Conservation (phyloP, 1,140 invertebrate species). For the Sinonovacula constricta region DNA sequence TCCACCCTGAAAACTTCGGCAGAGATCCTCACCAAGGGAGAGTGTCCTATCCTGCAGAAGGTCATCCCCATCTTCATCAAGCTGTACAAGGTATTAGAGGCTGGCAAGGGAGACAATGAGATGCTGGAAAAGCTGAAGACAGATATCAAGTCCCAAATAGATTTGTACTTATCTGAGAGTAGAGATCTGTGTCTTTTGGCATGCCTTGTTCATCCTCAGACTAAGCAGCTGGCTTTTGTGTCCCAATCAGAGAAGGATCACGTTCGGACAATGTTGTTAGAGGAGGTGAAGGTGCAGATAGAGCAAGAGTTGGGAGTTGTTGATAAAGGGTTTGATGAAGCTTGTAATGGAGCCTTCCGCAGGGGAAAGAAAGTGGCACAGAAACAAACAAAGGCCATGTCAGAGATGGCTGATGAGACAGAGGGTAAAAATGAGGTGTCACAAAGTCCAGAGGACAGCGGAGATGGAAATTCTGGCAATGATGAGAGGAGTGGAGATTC, state of each 20-base stretch:
- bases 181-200: slow-evolving; percentile 29
- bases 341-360: slow-evolving; percentile 8
- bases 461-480: slow-evolving; percentile 29
- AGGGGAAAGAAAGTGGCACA: slow-evolving; percentile 27
- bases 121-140: slow-evolving; percentile 29
- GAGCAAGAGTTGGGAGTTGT: slow-evolving; percentile 13
- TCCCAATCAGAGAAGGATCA: slow-evolving; percentile 22
- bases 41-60: slow-evolving; percentile 36
- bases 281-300: slow-evolving; percentile 13
- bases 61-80: slow-evolving; percentile 49
- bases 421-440: not conserved
- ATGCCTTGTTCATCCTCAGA: slow-evolving; percentile 40
- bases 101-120: slow-evolving; percentile 10
- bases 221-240: slow-evolving; percentile 50
- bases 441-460: slow-evolving; percentile 18
- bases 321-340: slow-evolving; percentile 13
- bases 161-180: slow-evolving; percentile 1
- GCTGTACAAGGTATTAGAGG: slow-evolving; percentile 38
- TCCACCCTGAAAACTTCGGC: slow-evolving; percentile 31
- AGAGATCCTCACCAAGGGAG: slow-evolving; percentile 28
- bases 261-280: slow-evolving; percentile 13
- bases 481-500: not conserved
- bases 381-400: slow-evolving; percentile 38
- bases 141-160: slow-evolving; percentile 18
- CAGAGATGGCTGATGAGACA: slow-evolving; percentile 14